These are phyloP conservation scores for Zapus hudsonius DNA, from an alignment of 2,113 vertebrate genomes.

Conservation along the genomic window DNA sequence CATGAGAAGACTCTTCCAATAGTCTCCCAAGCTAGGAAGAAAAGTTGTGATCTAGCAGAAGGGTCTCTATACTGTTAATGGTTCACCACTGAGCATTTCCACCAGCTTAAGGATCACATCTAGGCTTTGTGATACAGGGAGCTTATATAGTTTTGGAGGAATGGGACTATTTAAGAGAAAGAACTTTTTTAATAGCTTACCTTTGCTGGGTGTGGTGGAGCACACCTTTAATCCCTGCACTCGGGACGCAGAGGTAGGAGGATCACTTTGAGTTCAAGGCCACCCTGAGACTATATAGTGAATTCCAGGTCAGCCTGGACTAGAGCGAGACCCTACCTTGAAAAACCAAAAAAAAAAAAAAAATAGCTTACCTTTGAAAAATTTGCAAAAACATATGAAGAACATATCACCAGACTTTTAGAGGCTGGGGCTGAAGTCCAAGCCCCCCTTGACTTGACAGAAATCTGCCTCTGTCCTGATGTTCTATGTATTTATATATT, in stretches of 20 bases:
- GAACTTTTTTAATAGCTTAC: background rate
- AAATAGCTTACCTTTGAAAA: background rate
- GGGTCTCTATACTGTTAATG: background rate
- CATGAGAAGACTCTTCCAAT: background rate
- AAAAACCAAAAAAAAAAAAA: background rate
- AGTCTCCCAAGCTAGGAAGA: background rate
- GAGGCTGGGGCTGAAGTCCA: background rate
- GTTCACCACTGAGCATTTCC: background rate
- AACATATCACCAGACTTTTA: background rate
- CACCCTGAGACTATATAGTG: too few species aligned
- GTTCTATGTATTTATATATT: background rate
- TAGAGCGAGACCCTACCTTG: too few species aligned
- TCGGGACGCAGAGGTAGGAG: too few species aligned
- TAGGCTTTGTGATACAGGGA: background rate
- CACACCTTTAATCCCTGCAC: too few species aligned
- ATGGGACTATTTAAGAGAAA: background rate
- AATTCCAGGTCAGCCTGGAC: too few species aligned
- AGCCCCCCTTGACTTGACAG: background rate
- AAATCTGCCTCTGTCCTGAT: background rate
- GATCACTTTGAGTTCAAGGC: too few species aligned
- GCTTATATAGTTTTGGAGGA: background rate
- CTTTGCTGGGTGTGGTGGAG: too few species aligned
- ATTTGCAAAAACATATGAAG: background rate
- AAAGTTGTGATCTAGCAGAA: background rate
- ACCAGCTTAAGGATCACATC: background rate